Conservation (phyloP, 92 coral and sea anemone genomes). For the Epizoanthus rinbou region DNA sequence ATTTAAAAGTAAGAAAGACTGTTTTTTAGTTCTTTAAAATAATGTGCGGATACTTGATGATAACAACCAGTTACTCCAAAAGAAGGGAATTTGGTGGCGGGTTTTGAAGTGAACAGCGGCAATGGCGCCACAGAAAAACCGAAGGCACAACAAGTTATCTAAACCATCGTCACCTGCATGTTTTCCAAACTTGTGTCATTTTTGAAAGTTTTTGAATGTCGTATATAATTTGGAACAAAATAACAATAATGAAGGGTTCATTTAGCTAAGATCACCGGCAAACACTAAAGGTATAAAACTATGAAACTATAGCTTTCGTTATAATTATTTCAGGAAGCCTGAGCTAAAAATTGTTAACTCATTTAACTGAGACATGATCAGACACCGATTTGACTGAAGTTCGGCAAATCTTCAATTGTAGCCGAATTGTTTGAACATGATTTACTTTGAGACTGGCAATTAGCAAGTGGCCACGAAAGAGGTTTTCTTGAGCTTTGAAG, state of each 20-base stretch:
- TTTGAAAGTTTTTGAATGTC: constrained; percentile 28
- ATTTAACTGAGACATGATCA: constrained; percentile 17
- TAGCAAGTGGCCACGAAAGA: constrained; percentile 33
- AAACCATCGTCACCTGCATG: constrained; percentile 11
- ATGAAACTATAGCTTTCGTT: constrained; percentile 3
- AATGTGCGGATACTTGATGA: neutral
- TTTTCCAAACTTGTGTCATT: constrained; percentile 27
- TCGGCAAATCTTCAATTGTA: constrained; percentile 4
- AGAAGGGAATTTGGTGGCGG: neutral
- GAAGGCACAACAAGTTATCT: neutral
- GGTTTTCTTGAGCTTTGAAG: constrained; percentile 16
- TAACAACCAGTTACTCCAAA: neutral
- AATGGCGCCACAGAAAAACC: neutral
- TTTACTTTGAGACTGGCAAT: constrained; percentile 26
- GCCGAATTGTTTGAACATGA: constrained; percentile 12
- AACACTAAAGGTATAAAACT: constrained; percentile 9
- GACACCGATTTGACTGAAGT: constrained; percentile 7
- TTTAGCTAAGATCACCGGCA: constrained; percentile 7
- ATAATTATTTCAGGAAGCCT: constrained; percentile 15
- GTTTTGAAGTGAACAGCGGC: constrained; percentile 43
- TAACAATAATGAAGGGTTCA: constrained; percentile 36
- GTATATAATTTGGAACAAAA: constrained; percentile 40
- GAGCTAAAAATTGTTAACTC: constrained; percentile 9
- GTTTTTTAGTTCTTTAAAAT: neutral
- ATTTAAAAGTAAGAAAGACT: neutral